phyloP scores from a whole-genome alignment of 2,113 vertebrate genomes.

The Toxostoma redivivum region DNA sequence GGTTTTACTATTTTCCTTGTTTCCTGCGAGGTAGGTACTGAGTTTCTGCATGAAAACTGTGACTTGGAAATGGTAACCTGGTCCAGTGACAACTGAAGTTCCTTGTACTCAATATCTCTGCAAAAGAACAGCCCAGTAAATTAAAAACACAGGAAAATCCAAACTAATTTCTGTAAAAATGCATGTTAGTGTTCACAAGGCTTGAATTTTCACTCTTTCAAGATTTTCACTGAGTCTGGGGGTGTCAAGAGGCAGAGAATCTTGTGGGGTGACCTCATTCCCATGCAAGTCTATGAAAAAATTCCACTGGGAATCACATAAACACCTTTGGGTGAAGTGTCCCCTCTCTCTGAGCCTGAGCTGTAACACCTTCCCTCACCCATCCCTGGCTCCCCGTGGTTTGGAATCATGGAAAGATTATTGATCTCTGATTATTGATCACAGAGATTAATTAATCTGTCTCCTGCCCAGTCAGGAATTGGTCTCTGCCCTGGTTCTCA shows the following conservation, averaged over 20 bases:
- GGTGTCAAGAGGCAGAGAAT: background rate
- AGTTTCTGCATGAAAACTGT: conserved; percentile 77
- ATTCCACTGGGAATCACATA: background rate
- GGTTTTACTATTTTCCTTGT: conserved; percentile 82
- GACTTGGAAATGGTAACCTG: conserved; percentile 79
- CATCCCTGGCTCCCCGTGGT: background rate
- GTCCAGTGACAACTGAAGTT: conserved; percentile 88
- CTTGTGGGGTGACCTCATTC: background rate
- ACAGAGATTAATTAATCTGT: background rate
- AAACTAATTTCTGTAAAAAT: background rate
- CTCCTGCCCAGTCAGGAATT: background rate
- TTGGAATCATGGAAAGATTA: background rate
- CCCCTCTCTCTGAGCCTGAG: background rate
- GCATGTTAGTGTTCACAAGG: background rate
- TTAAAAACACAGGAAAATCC: background rate
- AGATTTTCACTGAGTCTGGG: background rate
- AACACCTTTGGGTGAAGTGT: background rate
- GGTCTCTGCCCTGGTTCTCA: background rate
- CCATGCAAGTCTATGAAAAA: rapidly evolving
- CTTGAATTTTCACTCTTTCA: background rate
- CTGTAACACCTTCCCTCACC: background rate
- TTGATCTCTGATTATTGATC: too few species aligned
- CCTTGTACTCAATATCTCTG: conserved; percentile 90
- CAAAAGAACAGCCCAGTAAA: background rate
- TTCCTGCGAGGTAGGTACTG: conserved; percentile 82